Percentiles rank a stretch among this genome's conserved stretches.
Conservation (phyloP, 2,888 invertebrate genomes). For the Diogma glabrata region DNA sequence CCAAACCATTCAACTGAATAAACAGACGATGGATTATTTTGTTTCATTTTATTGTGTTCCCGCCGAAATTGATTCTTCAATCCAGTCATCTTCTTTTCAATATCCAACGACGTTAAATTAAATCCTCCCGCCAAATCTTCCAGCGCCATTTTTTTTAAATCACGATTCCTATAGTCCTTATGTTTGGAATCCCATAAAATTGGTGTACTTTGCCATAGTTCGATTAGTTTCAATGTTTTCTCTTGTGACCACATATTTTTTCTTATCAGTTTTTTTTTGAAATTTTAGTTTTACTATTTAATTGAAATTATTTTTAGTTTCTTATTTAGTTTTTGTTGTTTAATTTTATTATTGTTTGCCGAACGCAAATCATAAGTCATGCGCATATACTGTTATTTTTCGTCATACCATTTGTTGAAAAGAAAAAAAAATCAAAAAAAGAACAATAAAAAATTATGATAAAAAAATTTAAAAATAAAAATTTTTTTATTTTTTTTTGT, state of each 20-base stretch:
- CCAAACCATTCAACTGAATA: slow-evolving; percentile 10
- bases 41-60: slow-evolving; percentile 9
- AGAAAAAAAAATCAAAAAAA: too few species aligned
- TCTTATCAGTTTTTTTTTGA: neutral
- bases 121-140: neutral
- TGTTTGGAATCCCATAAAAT: slow-evolving; percentile 4
- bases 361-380: too few species aligned
- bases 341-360: slow-evolving; percentile 1
- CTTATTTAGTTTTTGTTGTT: neutral
- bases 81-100: slow-evolving; percentile 7
- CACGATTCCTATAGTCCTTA: slow-evolving; percentile 6
- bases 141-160: neutral
- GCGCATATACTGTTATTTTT: too few species aligned
- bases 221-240: slow-evolving; percentile 5
- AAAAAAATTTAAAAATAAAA: neutral
- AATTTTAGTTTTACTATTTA: neutral
- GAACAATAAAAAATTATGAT: neutral
- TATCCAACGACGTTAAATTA: slow-evolving; percentile 1
- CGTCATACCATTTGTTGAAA: too few species aligned
- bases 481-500: slow-evolving; percentile 3
- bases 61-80: slow-evolving; percentile 8
- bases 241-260: slow-evolving; percentile 3
- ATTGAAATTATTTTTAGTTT: neutral
- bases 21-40: neutral
- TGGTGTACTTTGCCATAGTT: slow-evolving; percentile 4